Conservation (phyloP, 2,888 invertebrate genomes). For the Sphaerolaimus hirsutus region DNA sequence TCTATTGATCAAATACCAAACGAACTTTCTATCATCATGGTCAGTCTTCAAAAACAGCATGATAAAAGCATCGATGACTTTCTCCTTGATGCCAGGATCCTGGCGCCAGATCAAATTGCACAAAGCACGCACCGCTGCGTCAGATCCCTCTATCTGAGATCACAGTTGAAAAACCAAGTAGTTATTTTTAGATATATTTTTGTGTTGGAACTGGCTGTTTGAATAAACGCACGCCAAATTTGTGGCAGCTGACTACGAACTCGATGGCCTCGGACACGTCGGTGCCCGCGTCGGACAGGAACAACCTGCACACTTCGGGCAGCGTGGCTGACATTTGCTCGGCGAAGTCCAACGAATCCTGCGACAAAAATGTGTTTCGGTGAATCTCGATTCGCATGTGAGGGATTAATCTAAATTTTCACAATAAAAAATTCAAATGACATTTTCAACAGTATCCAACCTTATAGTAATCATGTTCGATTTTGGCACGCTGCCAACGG, state of each 20-base stretch:
- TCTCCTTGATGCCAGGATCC: slow-evolving; percentile 45
- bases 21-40: not conserved
- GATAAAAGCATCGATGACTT: slow-evolving; percentile 51
- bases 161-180: not conserved
- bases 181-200: too few species aligned
- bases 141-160: slow-evolving; percentile 17
- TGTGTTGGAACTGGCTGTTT: too few species aligned
- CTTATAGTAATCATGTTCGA: too few species aligned
- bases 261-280: slow-evolving; percentile 69
- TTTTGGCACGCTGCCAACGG: too few species aligned
- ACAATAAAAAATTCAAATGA: too few species aligned
- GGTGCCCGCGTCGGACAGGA: slow-evolving; percentile 16
- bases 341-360: slow-evolving; percentile 5
- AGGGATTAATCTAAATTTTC: too few species aligned
- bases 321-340: slow-evolving; percentile 1
- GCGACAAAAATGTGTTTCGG: too few species aligned
- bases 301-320: slow-evolving; percentile 2
- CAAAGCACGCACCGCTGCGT: slow-evolving; percentile 49
- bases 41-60: slow-evolving; percentile 36
- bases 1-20: not conserved
- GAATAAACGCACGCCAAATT: slow-evolving; percentile 15
- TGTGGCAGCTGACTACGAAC: slow-evolving; percentile 45
- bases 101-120: slow-evolving; percentile 51
- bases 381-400: too few species aligned
- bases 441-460: too few species aligned